phyloP scores from a whole-genome alignment of 2,113 vertebrate genomes.

The Ochotona princeps region DNA sequence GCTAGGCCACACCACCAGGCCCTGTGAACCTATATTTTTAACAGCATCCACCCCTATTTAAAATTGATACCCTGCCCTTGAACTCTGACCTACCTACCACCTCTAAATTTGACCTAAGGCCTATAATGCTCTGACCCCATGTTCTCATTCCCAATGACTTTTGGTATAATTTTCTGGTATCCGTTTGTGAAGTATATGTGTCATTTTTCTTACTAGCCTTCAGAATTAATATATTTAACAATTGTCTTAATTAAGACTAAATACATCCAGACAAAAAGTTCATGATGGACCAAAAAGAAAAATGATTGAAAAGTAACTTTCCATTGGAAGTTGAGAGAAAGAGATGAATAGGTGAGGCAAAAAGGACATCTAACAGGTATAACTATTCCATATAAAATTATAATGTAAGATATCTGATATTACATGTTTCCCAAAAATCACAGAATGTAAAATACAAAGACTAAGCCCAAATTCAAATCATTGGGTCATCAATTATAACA shows the following conservation, averaged over 20 bases:
- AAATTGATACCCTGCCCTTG: neutral
- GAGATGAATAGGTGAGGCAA: neutral
- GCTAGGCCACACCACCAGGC: too few relatives aligned
- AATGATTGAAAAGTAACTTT: neutral
- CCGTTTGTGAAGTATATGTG: neutral
- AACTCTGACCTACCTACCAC: neutral
- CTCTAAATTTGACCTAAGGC: neutral
- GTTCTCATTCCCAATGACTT: neutral
- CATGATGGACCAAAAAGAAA: neutral
- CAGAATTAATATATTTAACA: neutral
- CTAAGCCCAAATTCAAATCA: neutral
- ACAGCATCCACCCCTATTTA: too few relatives aligned
- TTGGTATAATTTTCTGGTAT: neutral
- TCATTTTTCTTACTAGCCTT: neutral
- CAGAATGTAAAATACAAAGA: neutral
- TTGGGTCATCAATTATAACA: neutral
- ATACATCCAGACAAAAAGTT: neutral
- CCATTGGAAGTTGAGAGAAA: neutral
- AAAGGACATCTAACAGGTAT: neutral
- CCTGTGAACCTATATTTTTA: neutral
- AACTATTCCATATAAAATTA: neutral
- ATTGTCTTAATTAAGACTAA: constrained; percentile 1
- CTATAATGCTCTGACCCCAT: neutral
- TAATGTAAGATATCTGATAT: neutral
- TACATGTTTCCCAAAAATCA: neutral